Conservation (phyloP, 2,888 invertebrate genomes). For the Drosophila mulleri region DNA sequence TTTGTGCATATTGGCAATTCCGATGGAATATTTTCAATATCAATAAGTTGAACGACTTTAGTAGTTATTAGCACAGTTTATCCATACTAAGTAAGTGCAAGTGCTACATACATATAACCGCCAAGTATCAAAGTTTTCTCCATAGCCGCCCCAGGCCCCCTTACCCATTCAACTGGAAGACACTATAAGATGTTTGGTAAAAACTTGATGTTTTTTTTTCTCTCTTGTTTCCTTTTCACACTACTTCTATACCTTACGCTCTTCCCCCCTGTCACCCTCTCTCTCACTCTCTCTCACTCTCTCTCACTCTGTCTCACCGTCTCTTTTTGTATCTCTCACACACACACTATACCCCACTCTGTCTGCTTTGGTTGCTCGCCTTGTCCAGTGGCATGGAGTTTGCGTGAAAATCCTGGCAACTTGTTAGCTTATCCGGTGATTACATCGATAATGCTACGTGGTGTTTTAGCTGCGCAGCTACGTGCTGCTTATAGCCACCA, state of each 20-base stretch:
- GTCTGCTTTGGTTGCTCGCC: not conserved
- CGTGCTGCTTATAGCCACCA: slow-evolving; percentile 68
- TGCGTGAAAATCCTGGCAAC: slow-evolving; percentile 84
- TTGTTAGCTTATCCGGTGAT: slow-evolving; percentile 85
- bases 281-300: not conserved
- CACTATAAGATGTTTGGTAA: slow-evolving; percentile 59
- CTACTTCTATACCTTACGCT: slow-evolving; percentile 27
- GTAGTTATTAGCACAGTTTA: slow-evolving; percentile 76
- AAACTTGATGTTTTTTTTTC: slow-evolving; percentile 28
- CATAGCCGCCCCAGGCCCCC: not conserved
- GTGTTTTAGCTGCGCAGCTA: slow-evolving; percentile 77
- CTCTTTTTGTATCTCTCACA: slow-evolving; percentile 2
- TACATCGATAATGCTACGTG: slow-evolving; percentile 85
- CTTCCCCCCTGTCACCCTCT: not conserved
- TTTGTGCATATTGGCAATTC: slow-evolving; percentile 34
- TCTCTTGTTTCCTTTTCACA: slow-evolving; percentile 52
- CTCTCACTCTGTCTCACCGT: not conserved
- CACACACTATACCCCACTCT: not conserved
- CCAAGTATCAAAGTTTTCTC: slow-evolving; percentile 8
- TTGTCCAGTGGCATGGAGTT: slow-evolving; percentile 45
- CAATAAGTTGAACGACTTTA: slow-evolving; percentile 67
- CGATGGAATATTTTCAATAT: slow-evolving; percentile 69
- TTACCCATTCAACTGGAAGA: slow-evolving; percentile 26
- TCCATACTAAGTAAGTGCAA: slow-evolving; percentile 69
- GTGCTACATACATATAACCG: slow-evolving; percentile 5